These are phyloP conservation scores for Pachyrhynchus sulphureomaculatus DNA, from an alignment of 1,140 invertebrate species.

Conservation along the genomic window DNA sequence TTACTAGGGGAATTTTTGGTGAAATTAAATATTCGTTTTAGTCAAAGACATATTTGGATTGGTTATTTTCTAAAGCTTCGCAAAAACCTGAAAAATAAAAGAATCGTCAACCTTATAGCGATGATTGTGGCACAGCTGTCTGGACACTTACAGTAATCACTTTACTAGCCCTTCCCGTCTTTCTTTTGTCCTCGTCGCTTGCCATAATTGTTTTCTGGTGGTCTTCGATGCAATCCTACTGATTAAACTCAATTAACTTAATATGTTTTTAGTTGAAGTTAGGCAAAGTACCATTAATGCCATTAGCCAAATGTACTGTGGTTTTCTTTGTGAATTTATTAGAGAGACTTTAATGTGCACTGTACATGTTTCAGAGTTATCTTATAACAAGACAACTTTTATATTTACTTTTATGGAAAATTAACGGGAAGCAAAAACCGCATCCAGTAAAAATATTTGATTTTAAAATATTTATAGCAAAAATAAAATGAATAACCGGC, in stretches of 20 bases:
- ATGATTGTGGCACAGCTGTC: slow-evolving; percentile 16
- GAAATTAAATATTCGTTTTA: too few species aligned
- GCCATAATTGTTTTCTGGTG: slow-evolving; percentile 33
- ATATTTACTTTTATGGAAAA: too few species aligned
- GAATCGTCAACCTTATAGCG: slow-evolving; percentile 37
- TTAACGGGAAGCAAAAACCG: too few species aligned
- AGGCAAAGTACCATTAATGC: background rate
- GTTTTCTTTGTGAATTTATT: background rate
- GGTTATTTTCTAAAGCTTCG: background rate
- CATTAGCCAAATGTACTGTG: slow-evolving; percentile 14
- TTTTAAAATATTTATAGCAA: too few species aligned
- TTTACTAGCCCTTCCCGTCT: slow-evolving; percentile 8
- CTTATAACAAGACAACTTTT: background rate
- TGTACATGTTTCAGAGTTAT: background rate
- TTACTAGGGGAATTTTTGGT: too few species aligned
- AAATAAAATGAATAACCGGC: too few species aligned
- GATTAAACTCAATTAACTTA: slow-evolving; percentile 31
- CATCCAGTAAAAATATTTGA: too few species aligned
- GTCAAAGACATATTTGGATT: background rate
- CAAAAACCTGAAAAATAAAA: background rate
- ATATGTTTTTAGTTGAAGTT: slow-evolving; percentile 25
- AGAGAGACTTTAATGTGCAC: background rate
- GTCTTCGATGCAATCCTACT: slow-evolving; percentile 30
- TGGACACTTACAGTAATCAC: slow-evolving; percentile 30
- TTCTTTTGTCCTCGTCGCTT: slow-evolving; percentile 7